Evolutionary conservation across 2,113 vertebrate genomes (phyloP).

Genomic region (Melanocharis versteri): DNA sequence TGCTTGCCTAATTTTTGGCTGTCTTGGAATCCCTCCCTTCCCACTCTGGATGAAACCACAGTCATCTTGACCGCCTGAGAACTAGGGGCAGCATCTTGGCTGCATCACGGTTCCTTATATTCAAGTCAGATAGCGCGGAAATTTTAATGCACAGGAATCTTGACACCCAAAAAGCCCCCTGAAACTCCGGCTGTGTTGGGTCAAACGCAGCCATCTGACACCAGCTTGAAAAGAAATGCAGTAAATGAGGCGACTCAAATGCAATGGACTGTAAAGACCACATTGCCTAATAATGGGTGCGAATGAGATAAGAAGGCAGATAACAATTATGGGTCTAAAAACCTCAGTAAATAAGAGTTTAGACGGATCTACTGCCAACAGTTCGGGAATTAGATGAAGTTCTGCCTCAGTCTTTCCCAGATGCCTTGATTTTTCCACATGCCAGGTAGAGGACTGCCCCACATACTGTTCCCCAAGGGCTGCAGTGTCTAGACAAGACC

Average conservation of each 20-base stretch:
- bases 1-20: not conserved
- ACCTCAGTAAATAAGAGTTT: not conserved
- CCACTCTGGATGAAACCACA: not conserved
- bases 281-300: not conserved
- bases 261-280: not conserved
- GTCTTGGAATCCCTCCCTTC: not conserved
- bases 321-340: not conserved
- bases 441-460: not conserved
- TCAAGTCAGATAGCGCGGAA: not conserved
- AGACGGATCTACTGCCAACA: not conserved
- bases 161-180: not conserved
- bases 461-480: accelerated
- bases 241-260: not conserved
- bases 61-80: not conserved
- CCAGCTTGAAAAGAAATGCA: not conserved
- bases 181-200: not conserved
- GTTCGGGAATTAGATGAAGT: not conserved
- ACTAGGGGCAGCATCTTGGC: not conserved
- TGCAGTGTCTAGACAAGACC: not conserved
- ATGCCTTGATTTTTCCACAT: not conserved
- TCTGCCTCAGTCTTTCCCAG: not conserved
- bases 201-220: not conserved
- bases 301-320: not conserved
- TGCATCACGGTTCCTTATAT: not conserved
- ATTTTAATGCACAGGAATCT: not conserved